Percentiles rank a stretch among this genome's conserved stretches.
Conservation (phyloP, 1,140 invertebrate species). For the Dinothrombium tinctorium region DNA sequence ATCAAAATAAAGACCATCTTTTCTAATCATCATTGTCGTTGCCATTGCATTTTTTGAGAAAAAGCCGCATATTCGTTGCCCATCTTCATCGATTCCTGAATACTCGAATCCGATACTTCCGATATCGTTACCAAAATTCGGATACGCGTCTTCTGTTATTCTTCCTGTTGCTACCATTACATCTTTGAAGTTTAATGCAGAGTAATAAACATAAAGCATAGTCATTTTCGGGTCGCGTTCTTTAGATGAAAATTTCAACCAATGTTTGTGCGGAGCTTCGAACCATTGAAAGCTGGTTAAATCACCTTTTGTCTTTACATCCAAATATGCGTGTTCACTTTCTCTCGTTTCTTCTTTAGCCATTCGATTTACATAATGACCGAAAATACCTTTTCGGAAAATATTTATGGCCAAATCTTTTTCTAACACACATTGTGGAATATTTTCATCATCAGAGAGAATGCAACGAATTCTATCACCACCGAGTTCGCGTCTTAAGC, state of each 20-base stretch:
- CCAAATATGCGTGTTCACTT: slow-evolving; percentile 71
- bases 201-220: slow-evolving; percentile 51
- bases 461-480: slow-evolving; percentile 38
- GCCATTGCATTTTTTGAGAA: slow-evolving; percentile 66
- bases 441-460: not conserved
- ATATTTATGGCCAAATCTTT: slow-evolving; percentile 70
- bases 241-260: slow-evolving; percentile 18
- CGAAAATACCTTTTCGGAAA: slow-evolving; percentile 44
- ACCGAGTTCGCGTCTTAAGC: slow-evolving; percentile 55
- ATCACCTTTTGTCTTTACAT: slow-evolving; percentile 58
- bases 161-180: slow-evolving; percentile 92
- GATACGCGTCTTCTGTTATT: slow-evolving; percentile 75
- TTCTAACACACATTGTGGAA: slow-evolving; percentile 12
- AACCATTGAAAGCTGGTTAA: slow-evolving; percentile 78
- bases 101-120: slow-evolving; percentile 48
- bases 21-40: slow-evolving; percentile 48
- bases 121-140: slow-evolving; percentile 19
- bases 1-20: slow-evolving; percentile 63
- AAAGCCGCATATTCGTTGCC: slow-evolving; percentile 73
- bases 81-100: slow-evolving; percentile 42
- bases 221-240: slow-evolving; percentile 15
- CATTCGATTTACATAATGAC: slow-evolving; percentile 39
- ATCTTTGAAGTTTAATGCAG: slow-evolving; percentile 78
- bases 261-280: slow-evolving; percentile 37
- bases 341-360: not conserved